Evolutionary conservation across 2,888 invertebrate species (phyloP), one percentile per base, ranked within the genome.

Genomic region (Drosophila paramelanica): DNA sequence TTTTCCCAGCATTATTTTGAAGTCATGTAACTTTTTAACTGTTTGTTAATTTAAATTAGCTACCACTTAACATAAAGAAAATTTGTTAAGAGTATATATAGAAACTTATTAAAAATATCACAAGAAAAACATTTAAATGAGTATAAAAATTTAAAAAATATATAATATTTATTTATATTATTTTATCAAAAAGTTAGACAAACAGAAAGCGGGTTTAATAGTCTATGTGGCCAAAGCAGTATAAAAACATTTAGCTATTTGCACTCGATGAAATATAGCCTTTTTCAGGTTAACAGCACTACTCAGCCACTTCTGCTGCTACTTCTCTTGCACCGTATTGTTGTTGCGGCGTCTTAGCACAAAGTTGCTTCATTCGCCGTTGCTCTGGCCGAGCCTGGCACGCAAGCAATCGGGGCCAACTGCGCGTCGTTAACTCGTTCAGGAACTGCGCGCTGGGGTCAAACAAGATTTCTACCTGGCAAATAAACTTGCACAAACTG

Each of bases 401-500:
- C 83, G 83, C 79, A 81, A 81, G 64, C 66, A 51, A 52, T 64
- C 43, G 56, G 49, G 56, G 43, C 62, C 43, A 49, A 57, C 36
- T 65, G 51, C 69, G 62, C 66, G 70, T 61, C 66, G 78, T 82
- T 80, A 81, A 77, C 85, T 82, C 80, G 73, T 84, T 80, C 57
- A 70, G 64, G 59, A 61, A 36, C 49, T 57, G 62, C 50, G 27
- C 33, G 57, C 47, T 27, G 45, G 52, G 33, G 55, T 14, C 45
- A 51, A 42, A 59, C 10, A 60, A 73, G 73, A 68, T 64, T 55
- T 49, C 72, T 17, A 76, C 75, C 75, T 76, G 76, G 71, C 41
- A 77, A 79, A 77, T 77, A 79, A 79, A 86, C 83, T 79, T 86
- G 73, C 73, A 43, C 73, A 80, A 86, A 83, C 81, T 73, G 77